These are phyloP conservation scores for Tetragnatha versicolor DNA, from an alignment of 1,140 invertebrate species.

Conservation along the genomic window DNA sequence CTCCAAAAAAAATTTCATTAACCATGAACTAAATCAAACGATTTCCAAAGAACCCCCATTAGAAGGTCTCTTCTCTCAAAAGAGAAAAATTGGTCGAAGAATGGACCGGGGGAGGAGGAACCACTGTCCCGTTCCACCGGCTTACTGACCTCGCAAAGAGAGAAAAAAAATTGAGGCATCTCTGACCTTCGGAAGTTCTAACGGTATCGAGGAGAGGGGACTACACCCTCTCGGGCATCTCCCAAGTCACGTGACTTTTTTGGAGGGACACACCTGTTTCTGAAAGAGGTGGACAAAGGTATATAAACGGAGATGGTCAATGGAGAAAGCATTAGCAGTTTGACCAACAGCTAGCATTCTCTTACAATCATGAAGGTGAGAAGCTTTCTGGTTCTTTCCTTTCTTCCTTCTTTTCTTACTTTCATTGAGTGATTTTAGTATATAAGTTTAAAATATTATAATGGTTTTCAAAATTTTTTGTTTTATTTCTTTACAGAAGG, in stretches of 20 bases:
- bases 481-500: not conserved
- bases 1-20: no score
- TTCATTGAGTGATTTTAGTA: not conserved
- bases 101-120: not conserved
- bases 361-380: constrained; percentile 21
- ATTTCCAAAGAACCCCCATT: no score
- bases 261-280: constrained; percentile 14
- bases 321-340: not conserved
- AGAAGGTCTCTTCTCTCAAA: no score
- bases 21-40: no score
- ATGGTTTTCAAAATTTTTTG: not conserved
- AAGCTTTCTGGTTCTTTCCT: not conserved
- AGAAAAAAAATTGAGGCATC: constrained; percentile 19
- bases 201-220: constrained; percentile 30
- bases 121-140: not conserved
- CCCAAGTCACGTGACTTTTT: constrained; percentile 10
- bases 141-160: constrained; percentile 26
- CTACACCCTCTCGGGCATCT: constrained; percentile 29
- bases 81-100: not conserved
- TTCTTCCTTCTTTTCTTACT: not conserved
- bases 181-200: constrained; percentile 25
- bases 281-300: not conserved
- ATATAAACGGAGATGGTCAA: constrained; percentile 9
- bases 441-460: not conserved
- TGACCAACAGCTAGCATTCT: not conserved